These are phyloP conservation scores for Vultur gryphus DNA, from an alignment of 2,797 vertebrate species.

Conservation along the genomic window DNA sequence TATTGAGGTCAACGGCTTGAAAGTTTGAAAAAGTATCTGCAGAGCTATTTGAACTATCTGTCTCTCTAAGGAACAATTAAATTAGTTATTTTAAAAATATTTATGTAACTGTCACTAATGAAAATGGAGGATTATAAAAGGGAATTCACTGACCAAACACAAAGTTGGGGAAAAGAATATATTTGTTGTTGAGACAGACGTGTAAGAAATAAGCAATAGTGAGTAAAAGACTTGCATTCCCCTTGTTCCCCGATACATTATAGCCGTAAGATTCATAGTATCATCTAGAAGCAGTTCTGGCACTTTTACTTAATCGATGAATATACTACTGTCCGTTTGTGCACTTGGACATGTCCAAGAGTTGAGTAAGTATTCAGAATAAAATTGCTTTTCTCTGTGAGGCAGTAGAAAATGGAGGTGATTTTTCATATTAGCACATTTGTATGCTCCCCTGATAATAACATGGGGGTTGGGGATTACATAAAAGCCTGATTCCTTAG, in stretches of 20 bases:
- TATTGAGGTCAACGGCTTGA: neutral
- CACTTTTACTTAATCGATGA: neutral
- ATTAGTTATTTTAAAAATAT: neutral
- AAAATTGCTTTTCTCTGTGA: constrained; percentile 33
- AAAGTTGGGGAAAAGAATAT: neutral
- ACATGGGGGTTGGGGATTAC: neutral
- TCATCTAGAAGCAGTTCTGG: neutral
- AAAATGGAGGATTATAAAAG: neutral
- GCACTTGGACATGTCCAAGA: neutral
- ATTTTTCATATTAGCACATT: constrained; percentile 29
- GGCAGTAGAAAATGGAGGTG: constrained; percentile 1
- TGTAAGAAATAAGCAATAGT: neutral
- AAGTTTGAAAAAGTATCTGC: neutral
- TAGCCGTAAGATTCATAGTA: neutral
- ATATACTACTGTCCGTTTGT: neutral
- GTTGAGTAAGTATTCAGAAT: constrained; percentile 8
- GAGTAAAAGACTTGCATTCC: neutral
- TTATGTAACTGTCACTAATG: neutral
- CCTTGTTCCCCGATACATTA: neutral
- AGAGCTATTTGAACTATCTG: neutral
- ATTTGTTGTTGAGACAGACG: neutral
- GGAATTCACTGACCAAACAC: neutral
- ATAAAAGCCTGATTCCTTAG: neutral
- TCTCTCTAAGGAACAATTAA: neutral
- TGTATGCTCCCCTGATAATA: neutral